A percentile compares a stretch with the other conserved stretches of the same genome.
These are phyloP conservation scores for Pristionchus mayeri DNA, from an alignment of 2,888 invertebrate genomes.

Conservation along the genomic window DNA sequence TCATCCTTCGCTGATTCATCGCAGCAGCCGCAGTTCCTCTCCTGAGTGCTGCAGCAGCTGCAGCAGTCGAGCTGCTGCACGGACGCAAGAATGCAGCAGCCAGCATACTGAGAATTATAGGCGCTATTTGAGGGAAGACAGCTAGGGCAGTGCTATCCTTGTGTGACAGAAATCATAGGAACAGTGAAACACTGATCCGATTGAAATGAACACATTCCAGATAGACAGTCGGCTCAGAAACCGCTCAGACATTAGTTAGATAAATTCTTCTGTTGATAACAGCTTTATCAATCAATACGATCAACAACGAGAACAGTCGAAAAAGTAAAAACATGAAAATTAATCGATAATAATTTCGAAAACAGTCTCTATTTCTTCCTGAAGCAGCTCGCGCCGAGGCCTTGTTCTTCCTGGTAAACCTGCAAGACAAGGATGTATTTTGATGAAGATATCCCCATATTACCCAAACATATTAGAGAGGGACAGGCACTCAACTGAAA, in stretches of 20 bases:
- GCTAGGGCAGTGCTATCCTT: no score
- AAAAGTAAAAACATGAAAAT: not conserved
- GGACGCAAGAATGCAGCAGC: constrained; percentile 5
- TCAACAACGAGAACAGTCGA: not conserved
- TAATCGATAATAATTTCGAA: not conserved
- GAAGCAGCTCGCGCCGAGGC: constrained; percentile 48
- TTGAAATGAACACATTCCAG: not conserved
- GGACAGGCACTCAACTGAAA: no score
- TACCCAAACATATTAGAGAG: no score
- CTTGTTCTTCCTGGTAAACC: constrained; percentile 48
- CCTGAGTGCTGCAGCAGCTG: not conserved
- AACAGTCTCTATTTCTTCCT: constrained; percentile 38
- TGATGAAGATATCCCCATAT: no score
- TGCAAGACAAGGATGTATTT: not conserved
- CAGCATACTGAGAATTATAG: constrained; percentile 12
- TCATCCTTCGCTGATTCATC: not conserved
- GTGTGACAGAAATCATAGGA: no score
- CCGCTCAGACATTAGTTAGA: not conserved
- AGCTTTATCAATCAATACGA: constrained; percentile 19
- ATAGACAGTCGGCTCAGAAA: not conserved
- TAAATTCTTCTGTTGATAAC: no score
- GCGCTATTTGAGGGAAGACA: no score
- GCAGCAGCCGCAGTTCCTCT: not conserved
- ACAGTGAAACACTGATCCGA: not conserved
- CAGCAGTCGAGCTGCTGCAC: constrained; percentile 18